A percentile compares a stretch with the other conserved stretches of the same genome.
These are phyloP conservation scores for Dyspetes luteomarginatus DNA, from an alignment of 2,888 invertebrate species.

Conservation along the genomic window DNA sequence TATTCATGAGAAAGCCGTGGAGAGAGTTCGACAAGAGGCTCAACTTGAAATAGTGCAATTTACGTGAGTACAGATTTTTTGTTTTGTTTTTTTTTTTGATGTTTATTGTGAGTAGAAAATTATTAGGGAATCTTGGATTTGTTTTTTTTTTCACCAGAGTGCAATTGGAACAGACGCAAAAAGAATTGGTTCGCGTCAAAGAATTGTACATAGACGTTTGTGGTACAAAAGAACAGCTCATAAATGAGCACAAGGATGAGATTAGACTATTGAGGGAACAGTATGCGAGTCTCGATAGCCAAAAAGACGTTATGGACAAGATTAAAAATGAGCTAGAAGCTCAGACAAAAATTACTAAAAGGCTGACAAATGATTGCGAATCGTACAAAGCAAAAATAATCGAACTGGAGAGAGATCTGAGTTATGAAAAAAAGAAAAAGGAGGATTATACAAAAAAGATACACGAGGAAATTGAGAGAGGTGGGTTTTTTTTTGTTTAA, in stretches of 20 bases:
- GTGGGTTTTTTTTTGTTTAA: conserved; percentile 64
- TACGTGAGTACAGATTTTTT: conserved; percentile 74
- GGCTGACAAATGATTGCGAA: conserved; percentile 76
- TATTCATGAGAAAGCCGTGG: conserved; percentile 80
- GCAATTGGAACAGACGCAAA: conserved; percentile 80
- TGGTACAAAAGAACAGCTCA: conserved; percentile 86
- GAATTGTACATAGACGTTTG: conserved; percentile 85
- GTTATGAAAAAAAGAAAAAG: conserved; percentile 74
- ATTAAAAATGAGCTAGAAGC: conserved; percentile 74
- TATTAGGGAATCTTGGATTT: background rate
- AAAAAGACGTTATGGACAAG: conserved; percentile 74
- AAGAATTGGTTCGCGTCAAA: conserved; percentile 79
- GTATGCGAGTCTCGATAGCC: conserved; percentile 73
- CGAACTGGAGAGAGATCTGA: conserved; percentile 78
- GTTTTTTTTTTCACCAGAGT: conserved; percentile 68
- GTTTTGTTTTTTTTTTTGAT: conserved; percentile 1
- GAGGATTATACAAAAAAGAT: conserved; percentile 77
- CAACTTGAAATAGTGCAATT: conserved; percentile 79
- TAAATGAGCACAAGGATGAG: conserved; percentile 85
- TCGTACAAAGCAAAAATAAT: conserved; percentile 73
- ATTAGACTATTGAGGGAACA: conserved; percentile 84
- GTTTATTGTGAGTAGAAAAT: background rate
- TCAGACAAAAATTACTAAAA: conserved; percentile 74
- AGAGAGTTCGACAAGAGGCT: conserved; percentile 78
- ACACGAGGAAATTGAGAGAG: conserved; percentile 78